Conservation (phyloP, 2,888 invertebrate genomes). For the Trachelus tabidus region DNA sequence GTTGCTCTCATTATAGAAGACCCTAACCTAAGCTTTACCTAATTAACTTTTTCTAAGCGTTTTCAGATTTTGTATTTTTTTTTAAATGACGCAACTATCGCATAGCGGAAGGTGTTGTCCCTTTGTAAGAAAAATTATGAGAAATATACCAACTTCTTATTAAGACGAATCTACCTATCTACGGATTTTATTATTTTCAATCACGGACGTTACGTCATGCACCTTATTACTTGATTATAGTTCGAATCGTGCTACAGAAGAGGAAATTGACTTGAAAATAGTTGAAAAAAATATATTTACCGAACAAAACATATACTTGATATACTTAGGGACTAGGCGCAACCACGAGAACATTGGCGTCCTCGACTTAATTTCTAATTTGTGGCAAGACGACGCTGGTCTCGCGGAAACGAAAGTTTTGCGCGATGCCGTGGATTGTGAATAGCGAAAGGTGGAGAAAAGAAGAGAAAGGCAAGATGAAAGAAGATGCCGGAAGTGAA, state of each 20-base stretch:
- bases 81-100: not conserved
- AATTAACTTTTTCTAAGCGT: not conserved
- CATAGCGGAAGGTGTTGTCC: not conserved
- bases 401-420: constrained; percentile 6
- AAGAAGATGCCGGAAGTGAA: not conserved
- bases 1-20: not conserved
- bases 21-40: not conserved
- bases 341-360: not conserved
- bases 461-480: not conserved
- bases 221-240: not conserved
- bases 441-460: not conserved
- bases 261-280: not conserved
- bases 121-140: constrained; percentile 18
- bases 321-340: not conserved
- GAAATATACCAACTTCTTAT: constrained; percentile 24
- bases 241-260: not conserved
- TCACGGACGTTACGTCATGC: not conserved
- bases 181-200: not conserved
- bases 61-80: not conserved
- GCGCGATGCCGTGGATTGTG: not conserved
- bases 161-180: not conserved
- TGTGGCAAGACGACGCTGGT: constrained; percentile 10
- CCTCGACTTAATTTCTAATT: constrained; percentile 12
- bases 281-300: not conserved
- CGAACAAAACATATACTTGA: not conserved